Evolutionary conservation across 2,888 invertebrate species (phyloP).

Genomic region (Bombyx huttoni): DNA sequence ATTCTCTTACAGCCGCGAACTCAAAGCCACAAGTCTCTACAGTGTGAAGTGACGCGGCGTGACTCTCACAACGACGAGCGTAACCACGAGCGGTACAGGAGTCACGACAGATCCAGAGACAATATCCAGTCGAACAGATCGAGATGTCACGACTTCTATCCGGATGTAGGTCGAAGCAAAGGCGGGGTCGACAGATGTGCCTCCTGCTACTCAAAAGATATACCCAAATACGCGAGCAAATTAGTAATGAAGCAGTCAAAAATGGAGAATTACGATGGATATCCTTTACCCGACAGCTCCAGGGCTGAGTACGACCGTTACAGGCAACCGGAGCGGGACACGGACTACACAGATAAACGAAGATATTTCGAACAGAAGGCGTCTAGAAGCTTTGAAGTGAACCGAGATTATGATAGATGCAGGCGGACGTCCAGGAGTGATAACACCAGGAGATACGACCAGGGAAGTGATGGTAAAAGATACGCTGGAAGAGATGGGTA

Average conservation of each 20-base stretch:
- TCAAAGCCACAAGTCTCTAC: conserved; percentile 57
- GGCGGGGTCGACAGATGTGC: conserved; percentile 22
- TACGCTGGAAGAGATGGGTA: background rate
- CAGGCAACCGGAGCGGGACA: conserved; percentile 20
- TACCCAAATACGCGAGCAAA: conserved; percentile 32
- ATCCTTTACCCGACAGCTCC: background rate
- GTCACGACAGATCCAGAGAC: conserved; percentile 28
- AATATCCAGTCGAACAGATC: conserved; percentile 25
- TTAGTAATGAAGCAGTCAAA: conserved; percentile 27
- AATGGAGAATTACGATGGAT: conserved; percentile 18
- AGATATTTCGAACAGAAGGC: conserved; percentile 38
- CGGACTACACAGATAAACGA: conserved; percentile 34
- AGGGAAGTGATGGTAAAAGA: conserved; percentile 1
- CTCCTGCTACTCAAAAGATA: conserved; percentile 25
- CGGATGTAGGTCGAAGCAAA: conserved; percentile 18
- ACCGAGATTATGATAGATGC: conserved; percentile 31
- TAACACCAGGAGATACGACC: conserved; percentile 30
- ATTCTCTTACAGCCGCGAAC: conserved; percentile 31
- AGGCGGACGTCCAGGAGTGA: conserved; percentile 40
- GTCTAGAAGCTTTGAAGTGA: conserved; percentile 47
- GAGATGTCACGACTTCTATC: conserved; percentile 39
- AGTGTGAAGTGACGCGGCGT: conserved; percentile 39
- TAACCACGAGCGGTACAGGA: conserved; percentile 24
- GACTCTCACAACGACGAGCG: conserved; percentile 26
- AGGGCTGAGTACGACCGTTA: conserved; percentile 17